Percentiles rank a stretch among this genome's conserved stretches.
Evolutionary conservation across 1,140 invertebrate genomes (phyloP).

Genomic region (Battus philenor): DNA sequence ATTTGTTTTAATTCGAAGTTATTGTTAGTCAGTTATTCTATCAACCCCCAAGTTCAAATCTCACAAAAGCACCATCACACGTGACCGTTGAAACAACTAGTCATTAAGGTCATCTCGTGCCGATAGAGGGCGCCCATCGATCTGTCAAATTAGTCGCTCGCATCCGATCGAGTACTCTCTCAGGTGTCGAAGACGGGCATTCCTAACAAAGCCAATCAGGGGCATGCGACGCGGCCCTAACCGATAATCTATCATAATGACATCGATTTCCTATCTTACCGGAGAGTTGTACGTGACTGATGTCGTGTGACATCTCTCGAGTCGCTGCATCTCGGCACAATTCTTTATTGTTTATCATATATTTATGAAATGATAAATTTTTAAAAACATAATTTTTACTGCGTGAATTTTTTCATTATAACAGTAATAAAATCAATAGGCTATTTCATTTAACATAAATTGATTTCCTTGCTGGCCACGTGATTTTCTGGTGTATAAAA

Average conservation of each 20-base stretch:
- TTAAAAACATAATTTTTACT: too few species aligned
- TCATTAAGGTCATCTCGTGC: conserved; percentile 52
- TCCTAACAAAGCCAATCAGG: conserved; percentile 70
- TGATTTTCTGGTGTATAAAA: too few species aligned
- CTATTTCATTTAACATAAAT: too few species aligned
- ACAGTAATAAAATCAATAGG: too few species aligned
- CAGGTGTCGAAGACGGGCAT: conserved; percentile 50
- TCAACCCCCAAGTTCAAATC: too few species aligned
- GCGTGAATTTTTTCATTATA: too few species aligned
- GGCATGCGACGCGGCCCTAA: conserved; percentile 40
- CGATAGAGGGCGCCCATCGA: conserved; percentile 47
- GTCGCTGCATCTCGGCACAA: not conserved
- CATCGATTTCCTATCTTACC: conserved; percentile 62
- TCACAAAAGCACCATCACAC: not conserved
- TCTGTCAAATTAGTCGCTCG: conserved; percentile 68
- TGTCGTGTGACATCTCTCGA: conserved; percentile 3
- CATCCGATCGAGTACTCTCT: conserved; percentile 39
- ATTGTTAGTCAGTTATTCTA: too few species aligned
- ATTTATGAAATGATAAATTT: too few species aligned
- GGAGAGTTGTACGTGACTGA: conserved; percentile 13
- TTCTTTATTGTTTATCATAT: too few species aligned
- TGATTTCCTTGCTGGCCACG: too few species aligned
- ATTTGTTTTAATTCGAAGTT: too few species aligned
- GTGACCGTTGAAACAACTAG: conserved; percentile 10
- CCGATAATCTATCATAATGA: conserved; percentile 71